Percentiles rank a stretch among this genome's conserved stretches.
Conservation (phyloP, 2,113 vertebrate species). For the Lophochroa leadbeateri region DNA sequence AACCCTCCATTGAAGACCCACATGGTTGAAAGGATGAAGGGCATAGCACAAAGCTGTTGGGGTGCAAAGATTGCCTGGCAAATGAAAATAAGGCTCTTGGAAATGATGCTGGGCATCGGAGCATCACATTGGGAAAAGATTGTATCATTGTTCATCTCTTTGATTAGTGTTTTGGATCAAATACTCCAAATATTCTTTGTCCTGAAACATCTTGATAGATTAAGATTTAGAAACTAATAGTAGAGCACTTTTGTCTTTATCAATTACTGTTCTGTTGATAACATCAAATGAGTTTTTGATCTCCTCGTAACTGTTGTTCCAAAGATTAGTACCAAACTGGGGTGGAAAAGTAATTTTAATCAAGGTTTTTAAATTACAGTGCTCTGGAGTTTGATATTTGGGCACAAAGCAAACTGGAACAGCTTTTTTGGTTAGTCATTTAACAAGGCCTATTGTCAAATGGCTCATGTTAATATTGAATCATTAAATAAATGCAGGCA, state of each 20-base stretch:
- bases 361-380: not conserved
- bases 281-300: not conserved
- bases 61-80: not conserved
- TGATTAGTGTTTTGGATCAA: not conserved
- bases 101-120: not conserved
- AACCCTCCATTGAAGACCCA: not conserved
- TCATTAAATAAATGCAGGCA: not conserved
- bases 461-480: not conserved
- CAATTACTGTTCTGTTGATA: not conserved
- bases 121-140: not conserved
- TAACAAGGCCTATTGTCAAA: not conserved
- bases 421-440: not conserved
- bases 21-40: not conserved
- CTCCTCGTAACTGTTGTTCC: not conserved
- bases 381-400: not conserved
- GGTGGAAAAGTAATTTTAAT: not conserved
- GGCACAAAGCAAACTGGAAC: not conserved
- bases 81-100: not conserved
- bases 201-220: not conserved
- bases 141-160: not conserved
- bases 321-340: not conserved
- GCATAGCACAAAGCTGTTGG: not conserved
- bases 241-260: not conserved
- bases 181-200: not conserved
- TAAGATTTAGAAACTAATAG: not conserved